Evolutionary conservation across 2,888 invertebrate species (phyloP).

Genomic region (Caradrina clavipalpis): DNA sequence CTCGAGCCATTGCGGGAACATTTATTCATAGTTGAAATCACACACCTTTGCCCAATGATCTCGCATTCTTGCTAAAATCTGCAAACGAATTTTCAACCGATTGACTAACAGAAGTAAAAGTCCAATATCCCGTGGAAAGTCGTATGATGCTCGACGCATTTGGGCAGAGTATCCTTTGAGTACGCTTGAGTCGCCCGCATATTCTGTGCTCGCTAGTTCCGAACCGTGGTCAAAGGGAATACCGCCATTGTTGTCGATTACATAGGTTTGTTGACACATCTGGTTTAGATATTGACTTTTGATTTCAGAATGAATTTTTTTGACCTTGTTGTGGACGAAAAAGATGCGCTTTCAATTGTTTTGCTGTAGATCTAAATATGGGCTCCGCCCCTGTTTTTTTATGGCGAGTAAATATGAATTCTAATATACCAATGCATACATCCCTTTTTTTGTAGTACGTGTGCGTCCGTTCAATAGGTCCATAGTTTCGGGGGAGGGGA

Average conservation of each 20-base stretch:
- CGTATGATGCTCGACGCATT: constrained; percentile 36
- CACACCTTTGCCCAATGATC: not conserved
- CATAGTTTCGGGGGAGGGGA: too few relatives aligned
- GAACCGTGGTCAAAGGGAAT: constrained; percentile 47
- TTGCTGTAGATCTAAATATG: too few relatives aligned
- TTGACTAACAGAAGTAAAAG: constrained; percentile 32
- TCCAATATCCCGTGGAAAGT: constrained; percentile 40
- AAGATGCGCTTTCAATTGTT: too few relatives aligned
- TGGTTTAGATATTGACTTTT: not conserved
- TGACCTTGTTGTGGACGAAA: too few relatives aligned
- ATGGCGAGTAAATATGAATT: too few relatives aligned
- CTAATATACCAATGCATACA: too few relatives aligned
- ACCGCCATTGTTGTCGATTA: constrained; percentile 44
- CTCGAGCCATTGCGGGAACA: not conserved
- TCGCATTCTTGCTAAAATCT: constrained; percentile 26
- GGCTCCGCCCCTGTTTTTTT: too few relatives aligned
- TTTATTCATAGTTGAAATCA: constrained; percentile 4
- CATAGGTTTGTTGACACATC: constrained; percentile 20
- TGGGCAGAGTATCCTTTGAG: constrained; percentile 55
- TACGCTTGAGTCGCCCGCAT: constrained; percentile 41
- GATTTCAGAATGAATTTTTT: not conserved
- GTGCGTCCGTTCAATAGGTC: too few relatives aligned
- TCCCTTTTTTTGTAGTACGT: too few relatives aligned
- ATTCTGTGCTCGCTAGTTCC: constrained; percentile 20
- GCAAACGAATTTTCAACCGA: constrained; percentile 28